Evolutionary conservation across 2,888 invertebrate species (phyloP).

Genomic region (Apodemia hepburni): DNA sequence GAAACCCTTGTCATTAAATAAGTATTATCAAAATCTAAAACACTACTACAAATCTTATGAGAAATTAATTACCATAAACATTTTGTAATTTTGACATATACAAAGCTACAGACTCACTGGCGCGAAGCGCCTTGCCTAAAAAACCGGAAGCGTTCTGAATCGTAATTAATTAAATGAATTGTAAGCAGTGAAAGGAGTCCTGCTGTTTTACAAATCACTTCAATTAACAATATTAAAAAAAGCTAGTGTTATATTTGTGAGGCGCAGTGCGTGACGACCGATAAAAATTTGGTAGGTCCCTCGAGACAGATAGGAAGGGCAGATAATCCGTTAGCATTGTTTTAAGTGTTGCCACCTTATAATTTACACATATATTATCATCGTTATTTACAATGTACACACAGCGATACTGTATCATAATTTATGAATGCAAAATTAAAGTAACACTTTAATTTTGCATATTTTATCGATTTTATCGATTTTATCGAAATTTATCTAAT

Average conservation of each 20-base stretch:
- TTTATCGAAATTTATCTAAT: too few relatives aligned
- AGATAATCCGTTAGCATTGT: slow-evolving; percentile 20
- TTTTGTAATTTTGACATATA: slow-evolving; percentile 2
- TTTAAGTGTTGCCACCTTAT: slow-evolving; percentile 16
- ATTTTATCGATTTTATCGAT: too few relatives aligned
- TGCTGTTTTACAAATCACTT: slow-evolving; percentile 80
- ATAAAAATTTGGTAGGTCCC: slow-evolving; percentile 36
- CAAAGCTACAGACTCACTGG: slow-evolving; percentile 44
- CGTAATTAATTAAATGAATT: slow-evolving; percentile 78
- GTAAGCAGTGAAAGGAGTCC: slow-evolving; percentile 79
- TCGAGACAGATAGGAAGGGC: slow-evolving; percentile 26
- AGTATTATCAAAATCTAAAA: too few relatives aligned
- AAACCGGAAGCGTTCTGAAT: slow-evolving; percentile 74
- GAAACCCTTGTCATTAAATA: too few relatives aligned
- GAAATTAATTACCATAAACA: slow-evolving; percentile 3
- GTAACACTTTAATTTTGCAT: too few relatives aligned
- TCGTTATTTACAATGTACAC: slow-evolving; percentile 6
- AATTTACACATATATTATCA: slow-evolving; percentile 6
- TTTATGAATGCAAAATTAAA: too few relatives aligned
- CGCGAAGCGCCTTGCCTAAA: slow-evolving; percentile 48
- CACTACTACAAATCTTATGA: background rate
- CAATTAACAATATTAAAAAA: slow-evolving; percentile 80
- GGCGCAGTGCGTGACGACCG: slow-evolving; percentile 54
- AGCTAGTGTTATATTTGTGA: slow-evolving; percentile 63
- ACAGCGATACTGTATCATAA: too few relatives aligned